Percentiles rank a stretch among this genome's conserved stretches.
Conservation (phyloP, 2,888 invertebrate species). For the Terebella lapidaria region DNA sequence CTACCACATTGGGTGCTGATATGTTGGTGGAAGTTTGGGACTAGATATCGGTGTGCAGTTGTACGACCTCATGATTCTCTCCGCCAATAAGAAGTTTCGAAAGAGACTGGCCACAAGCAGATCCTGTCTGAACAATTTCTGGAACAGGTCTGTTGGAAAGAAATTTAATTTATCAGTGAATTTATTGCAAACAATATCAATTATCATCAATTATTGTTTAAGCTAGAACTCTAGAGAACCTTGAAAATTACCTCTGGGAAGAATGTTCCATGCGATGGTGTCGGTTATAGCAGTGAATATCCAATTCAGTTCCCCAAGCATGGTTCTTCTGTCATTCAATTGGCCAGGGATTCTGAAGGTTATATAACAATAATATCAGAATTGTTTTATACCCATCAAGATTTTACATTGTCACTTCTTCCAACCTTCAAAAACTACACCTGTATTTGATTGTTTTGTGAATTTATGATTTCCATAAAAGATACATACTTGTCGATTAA, state of each 20-base stretch:
- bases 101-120: constrained; percentile 96
- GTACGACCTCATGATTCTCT: constrained; percentile 90
- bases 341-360: constrained; percentile 83
- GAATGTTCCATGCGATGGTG: constrained; percentile 97
- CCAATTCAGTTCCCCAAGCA: constrained; percentile 99
- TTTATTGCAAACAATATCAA: too few relatives aligned
- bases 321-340: constrained; percentile 87
- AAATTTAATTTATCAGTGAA: not conserved
- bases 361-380: too few relatives aligned
- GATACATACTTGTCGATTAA: constrained; percentile 79
- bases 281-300: constrained; percentile 99
- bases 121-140: constrained; percentile 94
- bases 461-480: too few relatives aligned
- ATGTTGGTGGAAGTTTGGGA: constrained; percentile 86
- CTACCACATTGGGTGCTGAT: constrained; percentile 63
- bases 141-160: constrained; percentile 72
- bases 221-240: too few relatives aligned
- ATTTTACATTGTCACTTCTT: too few relatives aligned
- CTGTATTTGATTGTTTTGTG: too few relatives aligned
- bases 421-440: too few relatives aligned
- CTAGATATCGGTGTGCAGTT: constrained; percentile 94
- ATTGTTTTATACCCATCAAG: too few relatives aligned
- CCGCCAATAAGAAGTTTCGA: constrained; percentile 93
- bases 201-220: too few relatives aligned
- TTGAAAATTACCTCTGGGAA: constrained; percentile 86